A percentile compares a stretch with the other conserved stretches of the same genome.
Evolutionary conservation across 2,888 invertebrate species (phyloP).

Genomic region (Agriopis marginaria): DNA sequence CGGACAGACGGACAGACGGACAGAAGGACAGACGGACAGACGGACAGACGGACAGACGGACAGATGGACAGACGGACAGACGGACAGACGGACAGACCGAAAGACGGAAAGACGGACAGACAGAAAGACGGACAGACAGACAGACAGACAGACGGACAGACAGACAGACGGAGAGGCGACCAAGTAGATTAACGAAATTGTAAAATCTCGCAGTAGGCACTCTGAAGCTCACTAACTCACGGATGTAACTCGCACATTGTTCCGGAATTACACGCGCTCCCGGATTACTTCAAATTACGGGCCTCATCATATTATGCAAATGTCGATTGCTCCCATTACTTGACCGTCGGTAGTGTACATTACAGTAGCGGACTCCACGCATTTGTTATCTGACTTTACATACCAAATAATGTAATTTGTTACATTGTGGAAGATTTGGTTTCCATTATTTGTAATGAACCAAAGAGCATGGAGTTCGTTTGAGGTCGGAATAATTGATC

Average conservation of each 20-base stretch:
- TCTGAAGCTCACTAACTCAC: not conserved
- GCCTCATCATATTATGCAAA: slow-evolving; percentile 6
- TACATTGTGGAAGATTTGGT: not conserved
- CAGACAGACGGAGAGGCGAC: no score
- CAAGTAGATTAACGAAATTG: not conserved
- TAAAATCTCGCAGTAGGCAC: no score
- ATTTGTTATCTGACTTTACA: not conserved
- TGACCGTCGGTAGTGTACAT: slow-evolving; percentile 3
- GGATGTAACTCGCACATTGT: not conserved
- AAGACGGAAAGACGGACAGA: no score
- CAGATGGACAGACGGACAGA: no score
- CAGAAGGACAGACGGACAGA: no score
- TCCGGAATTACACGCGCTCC: not conserved
- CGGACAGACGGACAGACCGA: no score
- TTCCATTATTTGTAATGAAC: not conserved
- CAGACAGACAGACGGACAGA: no score
- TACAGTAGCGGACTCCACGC: not conserved
- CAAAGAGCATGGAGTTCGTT: not conserved
- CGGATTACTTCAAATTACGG: not conserved
- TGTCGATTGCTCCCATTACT: slow-evolving; percentile 3
- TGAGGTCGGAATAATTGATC: not conserved
- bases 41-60: no score
- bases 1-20: no score
- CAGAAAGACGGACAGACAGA: no score
- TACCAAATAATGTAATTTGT: not conserved